Conservation (phyloP, 2,888 invertebrate species). For the Coronaproctus castanopsis region DNA sequence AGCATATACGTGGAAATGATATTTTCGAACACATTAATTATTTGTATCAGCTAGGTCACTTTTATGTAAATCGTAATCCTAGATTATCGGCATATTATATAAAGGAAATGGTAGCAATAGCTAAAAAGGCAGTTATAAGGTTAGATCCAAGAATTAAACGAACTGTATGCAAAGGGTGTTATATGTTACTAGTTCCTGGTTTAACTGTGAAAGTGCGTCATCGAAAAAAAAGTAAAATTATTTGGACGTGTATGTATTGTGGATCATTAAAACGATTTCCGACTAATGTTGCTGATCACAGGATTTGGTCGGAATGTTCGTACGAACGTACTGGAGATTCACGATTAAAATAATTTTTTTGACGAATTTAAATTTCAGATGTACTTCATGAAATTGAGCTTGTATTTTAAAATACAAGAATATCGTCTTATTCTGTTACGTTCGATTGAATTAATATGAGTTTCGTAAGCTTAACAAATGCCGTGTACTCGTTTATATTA, state of each 20-base stretch:
- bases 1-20: constrained; percentile 5
- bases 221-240: neutral
- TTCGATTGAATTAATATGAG: too few relatives aligned
- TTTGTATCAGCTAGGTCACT: constrained; percentile 10
- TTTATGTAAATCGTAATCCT: constrained; percentile 1
- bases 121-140: constrained; percentile 6
- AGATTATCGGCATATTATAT: constrained; percentile 7
- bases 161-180: constrained; percentile 10
- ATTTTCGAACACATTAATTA: constrained; percentile 9
- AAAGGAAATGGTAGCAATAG: constrained; percentile 6
- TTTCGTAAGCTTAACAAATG: too few relatives aligned
- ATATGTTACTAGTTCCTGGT: constrained; percentile 1
- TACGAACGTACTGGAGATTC: too few relatives aligned
- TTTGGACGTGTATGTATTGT: constrained; percentile 3
- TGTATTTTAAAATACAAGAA: too few relatives aligned
- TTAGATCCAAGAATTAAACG: constrained; percentile 6
- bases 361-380: too few relatives aligned
- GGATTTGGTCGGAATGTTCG: neutral
- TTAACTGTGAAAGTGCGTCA: constrained; percentile 2
- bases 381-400: too few relatives aligned
- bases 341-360: too few relatives aligned
- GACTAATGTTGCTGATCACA: neutral
- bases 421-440: too few relatives aligned
- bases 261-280: constrained; percentile 8
- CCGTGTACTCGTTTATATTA: too few relatives aligned